Percentiles rank a stretch among this genome's conserved stretches.
Conservation (phyloP, 2,797 vertebrate genomes). For the Microctenopoma steveboyesi region DNA sequence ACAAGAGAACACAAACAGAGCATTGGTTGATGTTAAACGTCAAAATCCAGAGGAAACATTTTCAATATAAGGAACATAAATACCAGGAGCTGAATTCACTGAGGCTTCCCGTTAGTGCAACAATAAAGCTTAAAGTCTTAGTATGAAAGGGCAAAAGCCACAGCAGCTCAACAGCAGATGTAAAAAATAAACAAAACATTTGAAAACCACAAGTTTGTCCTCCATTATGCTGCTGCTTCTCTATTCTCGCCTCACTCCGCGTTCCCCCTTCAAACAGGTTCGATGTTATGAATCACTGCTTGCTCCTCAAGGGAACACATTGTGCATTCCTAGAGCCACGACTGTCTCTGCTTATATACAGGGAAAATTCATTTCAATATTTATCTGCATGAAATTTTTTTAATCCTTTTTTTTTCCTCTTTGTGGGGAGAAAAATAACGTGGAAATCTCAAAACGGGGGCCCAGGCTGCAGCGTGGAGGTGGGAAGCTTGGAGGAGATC, state of each 20-base stretch:
- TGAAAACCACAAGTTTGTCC: slow-evolving; percentile 47
- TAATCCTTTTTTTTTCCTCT: slow-evolving; percentile 28
- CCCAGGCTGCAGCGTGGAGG: slow-evolving; percentile 57
- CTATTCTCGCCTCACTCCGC: slow-evolving; percentile 53
- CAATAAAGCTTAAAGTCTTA: neutral
- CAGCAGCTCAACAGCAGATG: slow-evolving; percentile 21
- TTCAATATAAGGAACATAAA: slow-evolving; percentile 2
- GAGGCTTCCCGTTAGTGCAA: slow-evolving; percentile 2
- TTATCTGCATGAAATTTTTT: slow-evolving; percentile 85
- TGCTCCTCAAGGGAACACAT: slow-evolving; percentile 69
- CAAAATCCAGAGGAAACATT: slow-evolving; percentile 12
- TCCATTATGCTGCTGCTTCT: slow-evolving; percentile 40
- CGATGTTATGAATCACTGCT: slow-evolving; percentile 79
- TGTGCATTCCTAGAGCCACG: slow-evolving; percentile 69
- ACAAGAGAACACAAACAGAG: neutral
- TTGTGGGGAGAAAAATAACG: slow-evolving; percentile 71
- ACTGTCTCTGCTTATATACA: slow-evolving; percentile 76
- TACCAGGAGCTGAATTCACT: neutral
- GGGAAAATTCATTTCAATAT: slow-evolving; percentile 86
- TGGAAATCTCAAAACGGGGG: slow-evolving; percentile 71
- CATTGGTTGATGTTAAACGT: neutral
- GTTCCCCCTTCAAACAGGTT: slow-evolving; percentile 75
- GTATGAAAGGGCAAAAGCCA: slow-evolving; percentile 33
- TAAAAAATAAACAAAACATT: slow-evolving; percentile 46
- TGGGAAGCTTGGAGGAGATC: slow-evolving; percentile 78